These are phyloP conservation scores for Hippocampus barbouri DNA, from an alignment of 2,113 vertebrate genomes.

Conservation along the genomic window DNA sequence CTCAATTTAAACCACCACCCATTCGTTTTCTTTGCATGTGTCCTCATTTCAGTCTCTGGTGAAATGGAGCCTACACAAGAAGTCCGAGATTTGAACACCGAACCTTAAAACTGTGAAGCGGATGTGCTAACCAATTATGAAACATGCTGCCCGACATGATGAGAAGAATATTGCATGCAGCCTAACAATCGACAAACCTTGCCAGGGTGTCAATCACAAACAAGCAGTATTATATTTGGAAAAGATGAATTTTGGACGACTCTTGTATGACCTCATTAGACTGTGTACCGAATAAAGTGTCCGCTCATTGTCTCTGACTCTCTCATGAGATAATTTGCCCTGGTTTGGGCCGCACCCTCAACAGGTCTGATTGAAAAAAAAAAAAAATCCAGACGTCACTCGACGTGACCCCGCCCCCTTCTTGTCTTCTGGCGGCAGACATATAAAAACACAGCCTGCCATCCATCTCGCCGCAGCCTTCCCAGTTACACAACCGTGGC, in stretches of 20 bases:
- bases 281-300: background rate
- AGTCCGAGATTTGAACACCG: too few species aligned
- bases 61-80: too few species aligned
- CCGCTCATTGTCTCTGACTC: constrained; percentile 24
- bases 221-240: background rate
- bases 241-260: background rate
- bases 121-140: too few species aligned
- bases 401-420: constrained; percentile 58
- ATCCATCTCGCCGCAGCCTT: constrained; percentile 65
- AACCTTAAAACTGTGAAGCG: too few species aligned
- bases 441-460: constrained; percentile 71
- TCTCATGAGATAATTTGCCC: constrained; percentile 39
- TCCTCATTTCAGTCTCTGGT: too few species aligned
- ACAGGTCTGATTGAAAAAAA: constrained; percentile 44
- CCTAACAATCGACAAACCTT: background rate
- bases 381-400: constrained; percentile 56
- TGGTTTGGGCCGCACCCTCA: constrained; percentile 64
- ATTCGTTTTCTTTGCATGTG: too few species aligned
- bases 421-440: constrained; percentile 60
- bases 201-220: background rate
- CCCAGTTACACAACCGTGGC: constrained; percentile 67
- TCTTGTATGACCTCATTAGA: background rate
- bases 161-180: too few species aligned
- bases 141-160: too few species aligned
- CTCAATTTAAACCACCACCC: too few species aligned